Evolutionary conservation across 30 jellyfish, hydroid and myxozoan genomes (phyloP), one percentile per base, ranked within the genome.

Genomic region (Sanderia malayensis): DNA sequence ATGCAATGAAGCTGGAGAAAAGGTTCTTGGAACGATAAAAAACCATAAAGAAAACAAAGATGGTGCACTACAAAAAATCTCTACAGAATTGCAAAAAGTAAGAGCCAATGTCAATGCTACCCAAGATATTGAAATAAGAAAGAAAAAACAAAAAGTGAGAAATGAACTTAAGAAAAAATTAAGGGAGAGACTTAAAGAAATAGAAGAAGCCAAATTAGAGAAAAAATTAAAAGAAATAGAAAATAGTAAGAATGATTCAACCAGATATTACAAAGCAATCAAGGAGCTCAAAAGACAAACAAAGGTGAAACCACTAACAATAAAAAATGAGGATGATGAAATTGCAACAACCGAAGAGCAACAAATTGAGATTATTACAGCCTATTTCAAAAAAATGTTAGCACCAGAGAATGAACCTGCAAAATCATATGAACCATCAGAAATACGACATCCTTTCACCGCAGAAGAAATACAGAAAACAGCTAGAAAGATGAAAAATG

Each of bases 401-500:
- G 44, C 32, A 64, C 57, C 46, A 67, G n/a, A n/a, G n/a, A 67
- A 67, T 34, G 79, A 44, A 67, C 47, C 44, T 18, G 25, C 44
- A 47, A 33, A 18, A 34, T 66, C 21, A 67, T 37, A 34, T 67
- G 77, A 65, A 65, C 79, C 79, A 67, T 21, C 79, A 67, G 45
- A 0, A 4, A 67, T 67, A 66, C 67, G 46, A 67, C 44, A 18
- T 34, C 79, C 79, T 19, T 67, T 67, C 20, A 67, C 79, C 44
- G 25, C 66, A 0, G 79, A 41, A 24, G 79, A 65, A 65, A 65
- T 65, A 59, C 10, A 29, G 15, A 27, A 27, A 65, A 32, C 77
- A 65, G 22, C 37, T 30, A 65, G 0, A 61, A 9, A 27, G 11
- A 11, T 65, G 32, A 65, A 65, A 65, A 65, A 29, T 29, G 22